Evolutionary conservation across 2,113 vertebrate genomes (phyloP).

Genomic region (Toxotes chatareus): DNA sequence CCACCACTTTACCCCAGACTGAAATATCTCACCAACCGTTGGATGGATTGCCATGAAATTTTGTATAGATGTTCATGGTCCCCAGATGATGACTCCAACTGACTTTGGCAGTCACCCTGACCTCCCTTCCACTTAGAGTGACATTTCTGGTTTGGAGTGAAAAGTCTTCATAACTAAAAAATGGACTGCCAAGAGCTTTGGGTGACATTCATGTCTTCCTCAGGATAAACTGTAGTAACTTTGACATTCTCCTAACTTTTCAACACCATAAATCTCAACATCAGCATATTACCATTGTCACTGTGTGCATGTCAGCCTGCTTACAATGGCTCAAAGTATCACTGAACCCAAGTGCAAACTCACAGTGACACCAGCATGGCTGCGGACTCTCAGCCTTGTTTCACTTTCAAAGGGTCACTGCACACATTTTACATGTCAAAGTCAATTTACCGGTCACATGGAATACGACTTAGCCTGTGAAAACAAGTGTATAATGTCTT

Average conservation of each 20-base stretch:
- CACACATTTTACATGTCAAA: neutral
- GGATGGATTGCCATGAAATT: neutral
- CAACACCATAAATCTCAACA: neutral
- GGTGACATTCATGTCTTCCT: neutral
- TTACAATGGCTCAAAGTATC: neutral
- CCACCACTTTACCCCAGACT: neutral
- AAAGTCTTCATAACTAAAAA: neutral
- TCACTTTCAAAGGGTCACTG: neutral
- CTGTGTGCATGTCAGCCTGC: neutral
- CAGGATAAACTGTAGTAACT: neutral
- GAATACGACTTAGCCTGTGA: neutral
- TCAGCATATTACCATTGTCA: too few species aligned
- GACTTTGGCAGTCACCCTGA: neutral
- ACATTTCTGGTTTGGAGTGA: neutral
- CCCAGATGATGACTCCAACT: neutral
- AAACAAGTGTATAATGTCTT: neutral
- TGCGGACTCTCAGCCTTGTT: neutral
- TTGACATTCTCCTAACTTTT: neutral
- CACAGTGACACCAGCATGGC: neutral
- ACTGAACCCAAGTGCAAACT: neutral
- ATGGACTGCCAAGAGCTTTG: neutral
- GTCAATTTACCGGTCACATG: neutral
- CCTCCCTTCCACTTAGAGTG: neutral
- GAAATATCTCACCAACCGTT: neutral
- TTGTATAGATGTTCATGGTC: neutral